Evolutionary conservation across 2,888 invertebrate species (phyloP).

Genomic region (Athalia circularis): DNA sequence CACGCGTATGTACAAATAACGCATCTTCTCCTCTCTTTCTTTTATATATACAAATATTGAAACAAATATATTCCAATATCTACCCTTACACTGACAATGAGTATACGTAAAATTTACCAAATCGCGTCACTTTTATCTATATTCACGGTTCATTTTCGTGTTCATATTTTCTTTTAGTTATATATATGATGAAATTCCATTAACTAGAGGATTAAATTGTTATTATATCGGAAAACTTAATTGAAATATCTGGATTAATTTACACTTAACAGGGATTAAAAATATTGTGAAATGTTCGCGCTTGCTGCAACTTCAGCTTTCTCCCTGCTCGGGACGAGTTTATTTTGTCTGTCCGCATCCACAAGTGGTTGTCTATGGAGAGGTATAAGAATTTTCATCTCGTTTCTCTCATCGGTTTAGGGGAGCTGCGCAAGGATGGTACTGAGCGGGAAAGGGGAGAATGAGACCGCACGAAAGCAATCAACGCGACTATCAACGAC

Average conservation of each 20-base stretch:
- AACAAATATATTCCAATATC: no score
- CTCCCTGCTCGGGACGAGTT: slow-evolving; percentile 36
- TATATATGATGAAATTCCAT: slow-evolving; percentile 56
- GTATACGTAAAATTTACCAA: no score
- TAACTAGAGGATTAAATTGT: slow-evolving; percentile 48
- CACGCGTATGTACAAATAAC: neutral
- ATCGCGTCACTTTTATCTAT: no score
- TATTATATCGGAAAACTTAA: slow-evolving; percentile 58
- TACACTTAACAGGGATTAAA: neutral
- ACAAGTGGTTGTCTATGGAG: slow-evolving; percentile 68
- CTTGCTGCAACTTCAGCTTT: neutral
- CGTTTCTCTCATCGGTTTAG: slow-evolving; percentile 29
- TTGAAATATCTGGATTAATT: slow-evolving; percentile 54
- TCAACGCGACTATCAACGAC: neutral
- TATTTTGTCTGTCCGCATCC: slow-evolving; percentile 57
- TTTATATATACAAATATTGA: no score
- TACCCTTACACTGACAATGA: no score
- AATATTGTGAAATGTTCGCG: no score
- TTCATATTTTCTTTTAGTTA: slow-evolving; percentile 54
- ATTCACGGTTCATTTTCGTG: no score
- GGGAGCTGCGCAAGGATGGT: neutral
- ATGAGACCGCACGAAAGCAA: slow-evolving; percentile 3
- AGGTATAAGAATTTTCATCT: slow-evolving; percentile 33
- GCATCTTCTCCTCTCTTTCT: no score
- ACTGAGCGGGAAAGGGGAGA: neutral